A percentile compares a stretch with the other conserved stretches of the same genome.
phyloP scores from a whole-genome alignment of 2,888 invertebrate genomes.

The Hymenopus coronatus region DNA sequence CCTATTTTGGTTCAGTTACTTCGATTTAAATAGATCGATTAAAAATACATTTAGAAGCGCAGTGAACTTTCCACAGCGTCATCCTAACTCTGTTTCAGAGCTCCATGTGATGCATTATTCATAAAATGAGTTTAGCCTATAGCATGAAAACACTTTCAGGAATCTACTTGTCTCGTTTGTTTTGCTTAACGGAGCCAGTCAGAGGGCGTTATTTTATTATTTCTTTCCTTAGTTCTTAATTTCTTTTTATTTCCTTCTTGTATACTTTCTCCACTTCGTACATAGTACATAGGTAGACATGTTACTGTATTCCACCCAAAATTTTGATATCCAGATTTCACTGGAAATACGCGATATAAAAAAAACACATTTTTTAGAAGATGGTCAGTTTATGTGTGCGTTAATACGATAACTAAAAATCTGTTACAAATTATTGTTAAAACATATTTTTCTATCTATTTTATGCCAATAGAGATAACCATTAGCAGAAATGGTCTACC shows the following conservation, averaged over 20 bases:
- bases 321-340: too few species aligned
- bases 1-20: background rate
- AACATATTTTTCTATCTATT: too few species aligned
- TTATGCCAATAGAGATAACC: too few species aligned
- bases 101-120: background rate
- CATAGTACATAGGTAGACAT: too few species aligned
- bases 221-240: background rate
- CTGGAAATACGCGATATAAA: too few species aligned
- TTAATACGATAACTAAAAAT: too few species aligned
- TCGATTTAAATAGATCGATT: background rate
- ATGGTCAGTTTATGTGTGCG: too few species aligned
- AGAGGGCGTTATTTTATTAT: background rate
- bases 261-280: too few species aligned
- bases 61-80: background rate
- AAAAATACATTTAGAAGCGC: background rate
- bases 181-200: background rate
- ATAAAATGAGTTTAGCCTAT: background rate
- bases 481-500: too few species aligned
- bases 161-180: background rate
- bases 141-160: background rate
- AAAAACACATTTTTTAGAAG: too few species aligned
- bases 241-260: too few species aligned
- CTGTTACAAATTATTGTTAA: too few species aligned
- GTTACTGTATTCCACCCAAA: background rate
- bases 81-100: background rate